Percentiles rank a stretch among this genome's conserved stretches.
Evolutionary conservation across 2,888 invertebrate species (phyloP).

Genomic region (Papilio elwesi): DNA sequence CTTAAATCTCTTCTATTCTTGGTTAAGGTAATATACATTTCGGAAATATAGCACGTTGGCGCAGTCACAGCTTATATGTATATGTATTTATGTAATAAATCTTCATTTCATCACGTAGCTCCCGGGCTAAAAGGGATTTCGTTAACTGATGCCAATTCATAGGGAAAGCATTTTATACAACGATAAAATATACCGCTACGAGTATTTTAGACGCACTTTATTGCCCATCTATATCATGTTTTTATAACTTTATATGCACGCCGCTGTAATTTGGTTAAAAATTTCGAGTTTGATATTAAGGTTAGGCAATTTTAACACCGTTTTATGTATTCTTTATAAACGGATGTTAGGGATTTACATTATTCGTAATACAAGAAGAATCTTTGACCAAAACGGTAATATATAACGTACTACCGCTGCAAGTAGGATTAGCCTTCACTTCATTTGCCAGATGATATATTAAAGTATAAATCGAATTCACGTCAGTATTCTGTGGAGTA

Average conservation of each 20-base stretch:
- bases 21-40: no score
- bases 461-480: no score
- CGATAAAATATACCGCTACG: constrained; percentile 27
- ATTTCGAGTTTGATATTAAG: not conserved
- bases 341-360: constrained; percentile 3
- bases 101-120: constrained; percentile 11
- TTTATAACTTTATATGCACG: constrained; percentile 23
- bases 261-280: constrained; percentile 11
- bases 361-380: not conserved
- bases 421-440: no score
- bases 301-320: not conserved
- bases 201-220: constrained; percentile 22
- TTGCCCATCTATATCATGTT: constrained; percentile 16
- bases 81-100: not conserved
- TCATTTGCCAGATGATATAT: no score
- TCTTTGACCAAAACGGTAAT: no score
- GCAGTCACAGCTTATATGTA: not conserved
- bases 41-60: not conserved
- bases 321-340: constrained; percentile 7
- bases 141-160: constrained; percentile 27
- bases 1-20: no score
- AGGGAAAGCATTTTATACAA: constrained; percentile 25
- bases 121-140: constrained; percentile 7
- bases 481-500: no score
- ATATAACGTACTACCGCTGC: no score